Base-by-base conservation (phyloP, 1,140 invertebrate genomes). In the Lasaia peninsularis region DNA sequence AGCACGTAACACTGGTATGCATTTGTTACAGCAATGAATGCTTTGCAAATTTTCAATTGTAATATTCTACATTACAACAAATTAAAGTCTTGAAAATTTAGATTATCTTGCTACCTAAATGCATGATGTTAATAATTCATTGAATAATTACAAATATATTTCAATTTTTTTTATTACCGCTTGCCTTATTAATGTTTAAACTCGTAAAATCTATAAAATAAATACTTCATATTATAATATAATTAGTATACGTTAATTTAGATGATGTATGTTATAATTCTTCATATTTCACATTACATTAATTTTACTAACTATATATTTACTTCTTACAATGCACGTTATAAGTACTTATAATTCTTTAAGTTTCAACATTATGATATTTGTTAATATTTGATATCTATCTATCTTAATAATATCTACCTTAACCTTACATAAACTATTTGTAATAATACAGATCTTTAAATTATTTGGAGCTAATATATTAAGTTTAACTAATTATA, bases 1-100 rank as follows among this genome's bases (percentile, higher is more conserved):
- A 52, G 52, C 52, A 62, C 68, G 69, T 65, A 74, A 76, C 80
- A 86, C 80, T 65, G 40, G 58, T 60, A 66, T 55, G 73, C 61
- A 48, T 71, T 64, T 74, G 66, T 58, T 56, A 18, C 16, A 44
- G 37, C 37, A 66, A 64, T 48, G 55, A 62, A 70, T 62, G 80
- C 78, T 83, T 83, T 77, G 73, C 78, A 68, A 69, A 52, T 52
- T 33, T 35, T 8, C 28, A 28, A 56, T 33, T 32, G 20, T 31
- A 18, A 20, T 12, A 34, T 37, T 54, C 14, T 32, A 20, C 5
- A 20, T 56, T 44, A 65, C 61, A 65, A 53, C 28, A 34, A 34
- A 55, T 65, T 62, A 49, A 65, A 55, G 34, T 56, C 54, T 60
- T 58, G 52, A 56, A 21, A 60, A 51, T 58, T 49, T 59, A 60